Evolutionary conservation across 2,797 vertebrate species (phyloP).

Genomic region (Trachops cirrhosus): DNA sequence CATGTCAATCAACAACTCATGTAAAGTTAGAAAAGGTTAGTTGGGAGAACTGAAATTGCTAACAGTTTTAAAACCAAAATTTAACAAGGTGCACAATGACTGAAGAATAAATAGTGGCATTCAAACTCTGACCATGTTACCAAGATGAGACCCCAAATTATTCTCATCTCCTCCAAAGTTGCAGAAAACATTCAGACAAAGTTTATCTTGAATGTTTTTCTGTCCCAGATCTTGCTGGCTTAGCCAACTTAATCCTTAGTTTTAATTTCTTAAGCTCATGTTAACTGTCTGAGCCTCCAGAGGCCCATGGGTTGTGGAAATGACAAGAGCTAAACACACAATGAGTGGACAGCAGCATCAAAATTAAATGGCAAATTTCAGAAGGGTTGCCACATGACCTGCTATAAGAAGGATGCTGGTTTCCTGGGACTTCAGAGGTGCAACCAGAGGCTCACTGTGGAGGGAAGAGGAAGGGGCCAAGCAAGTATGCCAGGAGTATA

Average conservation of each 20-base stretch:
- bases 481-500: too few species aligned
- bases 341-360: too few species aligned
- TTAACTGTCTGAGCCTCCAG: neutral
- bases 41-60: conserved; percentile 63
- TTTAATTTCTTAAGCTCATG: neutral
- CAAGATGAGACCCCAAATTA: neutral
- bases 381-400: neutral
- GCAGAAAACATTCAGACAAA: neutral
- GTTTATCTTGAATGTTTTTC: neutral
- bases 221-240: neutral
- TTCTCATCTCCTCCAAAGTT: neutral
- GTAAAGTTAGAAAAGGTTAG: conserved; percentile 71
- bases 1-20: conserved; percentile 77
- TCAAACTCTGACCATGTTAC: accelerated
- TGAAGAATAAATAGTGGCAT: conserved; percentile 12
- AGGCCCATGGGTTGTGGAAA: neutral
- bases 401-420: neutral
- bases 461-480: neutral
- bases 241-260: too few species aligned
- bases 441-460: neutral
- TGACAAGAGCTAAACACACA: neutral
- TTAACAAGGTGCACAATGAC: conserved; percentile 48
- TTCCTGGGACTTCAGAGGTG: too few species aligned
- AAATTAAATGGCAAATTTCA: neutral
- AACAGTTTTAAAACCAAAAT: conserved; percentile 58